Evolutionary conservation across 2,888 invertebrate genomes (phyloP), one percentile per base, ranked within the genome.

Genomic region (Trisateles emortualis): DNA sequence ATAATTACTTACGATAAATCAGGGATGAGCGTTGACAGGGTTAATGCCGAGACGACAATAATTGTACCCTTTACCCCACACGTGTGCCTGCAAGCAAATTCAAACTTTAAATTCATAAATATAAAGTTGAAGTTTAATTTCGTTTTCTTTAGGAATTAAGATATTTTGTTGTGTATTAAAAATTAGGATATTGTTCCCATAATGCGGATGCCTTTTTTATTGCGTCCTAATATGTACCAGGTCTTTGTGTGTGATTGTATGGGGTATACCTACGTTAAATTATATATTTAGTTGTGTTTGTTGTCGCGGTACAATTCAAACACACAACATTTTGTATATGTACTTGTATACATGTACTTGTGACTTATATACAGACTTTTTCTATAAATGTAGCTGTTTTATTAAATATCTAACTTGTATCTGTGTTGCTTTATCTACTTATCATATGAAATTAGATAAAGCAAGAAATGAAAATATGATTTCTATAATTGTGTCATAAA

Each of bases 1-100:
- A 78, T 86, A 84, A 90, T 88, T 79, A 79, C 76, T 70, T 40
- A 63, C 77, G 52, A 86, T 90, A 88, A 88, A 90, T 90, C 90
- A 91, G 84, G 82, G 84, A 79, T 78, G 78, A 77, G 77, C 82
- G 81, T 69, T 83, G 86, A 89, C 87, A 86, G 87, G 86, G 82
- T 82, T 89, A 87, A 88, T 78, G 72, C 63, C 75, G 74, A 72
- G 82, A 82, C 73, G 85, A 88, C 83, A 81, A 79, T 78, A 59
- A 72, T 66, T 75, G 74, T 78, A 68, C 77, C 81, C 76, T 82
- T 80, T 77, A 82, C 82, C 81, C 81, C 75, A 69, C 49, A 50
- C 36, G 24, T 10, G 40, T 14, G 8, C 2, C 1, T 0, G 22
- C 50, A 51, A 26, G 1, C 26, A 0, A 75, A 58, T 59, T 62